Evolutionary conservation across 1,140 invertebrate genomes (phyloP), one percentile per base, ranked within the genome.

Genomic region (Diachasmimorpha longicaudata): DNA sequence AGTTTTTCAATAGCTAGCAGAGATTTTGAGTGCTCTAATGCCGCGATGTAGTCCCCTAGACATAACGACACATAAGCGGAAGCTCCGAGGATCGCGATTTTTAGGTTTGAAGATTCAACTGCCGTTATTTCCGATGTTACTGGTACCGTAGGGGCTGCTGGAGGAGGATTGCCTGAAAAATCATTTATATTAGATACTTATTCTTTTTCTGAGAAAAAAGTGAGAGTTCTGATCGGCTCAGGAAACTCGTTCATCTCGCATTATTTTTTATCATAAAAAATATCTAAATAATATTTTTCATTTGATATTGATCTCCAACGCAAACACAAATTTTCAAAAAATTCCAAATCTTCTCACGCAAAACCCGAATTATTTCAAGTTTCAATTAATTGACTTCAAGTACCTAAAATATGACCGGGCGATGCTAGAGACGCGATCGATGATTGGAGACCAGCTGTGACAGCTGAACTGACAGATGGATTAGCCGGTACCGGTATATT

Each of bases 51-150:
- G 89, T 99, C 96, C 63, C 95, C 94, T 4, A 98, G 87, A 81
- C 96, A 95, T 0, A 99, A 87, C 9, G 93, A 91, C 1, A 97
- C 93, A 87, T 97, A 98, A 52, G 96, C 93, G 84, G 93, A 93
- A 0, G 95, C 91, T 11, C 94, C 92, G 70, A 97, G 90, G 63
- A 97, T 93, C 14, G 93, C 93, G 79, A 93, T 93, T 80, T 91
- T 91, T 69, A 93, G 86, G 78, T 89, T 89, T 21, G 87, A 80
- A 39, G 80, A 80, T 80, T 87, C 85, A 73, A 84, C 75, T 44
- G 80, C 55, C 55, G 81, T 83, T 77, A 80, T 77, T 74, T 83
- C 83, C 1, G 81, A 85, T 3, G 81, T 70, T 11, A 75, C 77
- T 21, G 85, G 80, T 36, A 84, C 19, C 2, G 21, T 14, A 0